These are phyloP conservation scores for Dysmachus trigonus DNA, from an alignment of 2,888 invertebrate species.

Conservation along the genomic window DNA sequence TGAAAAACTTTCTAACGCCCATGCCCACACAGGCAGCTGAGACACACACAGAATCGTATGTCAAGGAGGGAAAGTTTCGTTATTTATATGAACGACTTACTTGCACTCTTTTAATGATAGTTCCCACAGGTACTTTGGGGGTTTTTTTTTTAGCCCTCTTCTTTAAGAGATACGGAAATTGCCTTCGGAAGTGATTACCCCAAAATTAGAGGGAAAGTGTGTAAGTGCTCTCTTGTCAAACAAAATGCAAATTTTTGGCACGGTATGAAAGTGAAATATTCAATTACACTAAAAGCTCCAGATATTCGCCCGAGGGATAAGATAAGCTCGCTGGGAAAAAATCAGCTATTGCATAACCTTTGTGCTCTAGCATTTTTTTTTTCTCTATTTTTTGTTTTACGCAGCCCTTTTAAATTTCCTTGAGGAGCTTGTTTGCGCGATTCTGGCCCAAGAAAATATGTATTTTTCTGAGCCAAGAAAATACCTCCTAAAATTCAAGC, in stretches of 20 bases:
- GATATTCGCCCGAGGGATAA: background rate
- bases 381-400: too few relatives aligned
- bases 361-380: background rate
- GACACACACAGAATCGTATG: background rate
- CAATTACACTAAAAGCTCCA: background rate
- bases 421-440: background rate
- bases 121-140: constrained; percentile 6
- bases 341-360: background rate
- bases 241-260: background rate
- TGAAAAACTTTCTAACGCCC: background rate
- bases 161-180: constrained; percentile 2
- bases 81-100: constrained; percentile 39
- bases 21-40: background rate
- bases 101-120: constrained; percentile 32
- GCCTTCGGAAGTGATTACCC: background rate
- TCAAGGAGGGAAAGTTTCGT: constrained; percentile 33
- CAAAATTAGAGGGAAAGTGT: background rate
- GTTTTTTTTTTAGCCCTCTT: background rate
- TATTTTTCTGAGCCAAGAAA: background rate
- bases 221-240: background rate
- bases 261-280: background rate
- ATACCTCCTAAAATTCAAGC: background rate
- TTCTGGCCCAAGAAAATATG: background rate
- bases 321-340: background rate
- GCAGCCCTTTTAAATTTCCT: background rate